Evolutionary conservation across 2,797 vertebrate genomes (phyloP), one percentile per base, ranked within the genome.

Genomic region (Botia almorhae): DNA sequence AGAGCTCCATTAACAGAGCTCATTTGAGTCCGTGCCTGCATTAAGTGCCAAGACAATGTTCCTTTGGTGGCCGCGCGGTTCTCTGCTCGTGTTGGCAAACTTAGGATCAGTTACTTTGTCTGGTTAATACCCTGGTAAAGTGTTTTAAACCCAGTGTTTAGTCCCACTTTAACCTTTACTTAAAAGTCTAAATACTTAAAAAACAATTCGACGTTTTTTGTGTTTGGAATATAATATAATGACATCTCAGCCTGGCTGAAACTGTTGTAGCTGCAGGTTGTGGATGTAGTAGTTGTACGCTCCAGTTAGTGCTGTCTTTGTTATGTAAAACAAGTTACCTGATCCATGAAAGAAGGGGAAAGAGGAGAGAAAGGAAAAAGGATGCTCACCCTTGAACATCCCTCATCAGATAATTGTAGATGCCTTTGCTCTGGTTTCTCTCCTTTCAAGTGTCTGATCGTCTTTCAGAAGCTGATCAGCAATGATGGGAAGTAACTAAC

Each of bases 341-440:
- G 84, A 81, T 85, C 81, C 76, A 65, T 80, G 80, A 83, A 84
- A 86, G 65, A 81, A 67, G 77, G 78, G 67, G 74, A 85, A 75
- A 83, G 74, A 67, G 46, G 48, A 76, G 79, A 73, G 80, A 81
- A 81, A 85, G 78, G 87, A 88, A 91, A 90, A 88, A 83, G 83
- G 55, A 87, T 69, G 81, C 90, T 89, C 87, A 23, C 89, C 86
- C 92, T 89, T 88, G 89, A 84, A 80, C 83, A 87, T 85, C 82
- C 82, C 75, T 81, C 72, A 87, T 92, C 90, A 86, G 89, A 76
- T 75, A 21, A 55, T 76, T 85, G 78, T 69, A 78, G 85, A 88
- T 86, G 83, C 74, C 65, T 87, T 88, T 78, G 74, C 84, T 89
- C 87, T 89, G 68, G 74, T 82, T 86, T 87, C 85, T 82, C 88